A percentile compares a stretch with the other conserved stretches of the same genome.
These are phyloP conservation scores for Amblyopsis hoosieri DNA, from an alignment of 2,797 vertebrate genomes.

Conservation along the genomic window DNA sequence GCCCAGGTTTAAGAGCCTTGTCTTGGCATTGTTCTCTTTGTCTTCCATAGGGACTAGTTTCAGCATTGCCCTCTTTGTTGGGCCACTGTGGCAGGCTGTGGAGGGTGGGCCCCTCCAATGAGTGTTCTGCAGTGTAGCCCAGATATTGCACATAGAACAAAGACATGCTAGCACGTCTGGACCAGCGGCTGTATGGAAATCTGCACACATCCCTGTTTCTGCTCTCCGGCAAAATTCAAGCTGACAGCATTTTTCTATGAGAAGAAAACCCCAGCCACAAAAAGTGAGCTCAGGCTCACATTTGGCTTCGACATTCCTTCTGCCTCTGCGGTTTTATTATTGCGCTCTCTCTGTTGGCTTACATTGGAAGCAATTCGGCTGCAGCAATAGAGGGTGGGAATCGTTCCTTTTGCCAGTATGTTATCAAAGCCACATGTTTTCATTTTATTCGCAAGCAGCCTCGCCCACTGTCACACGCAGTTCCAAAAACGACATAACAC, in stretches of 20 bases:
- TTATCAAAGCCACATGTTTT: conserved; percentile 63
- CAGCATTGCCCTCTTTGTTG: conserved; percentile 5
- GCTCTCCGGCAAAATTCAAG: conserved; percentile 17
- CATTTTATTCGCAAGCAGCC: conserved; percentile 21
- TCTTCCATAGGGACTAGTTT: not conserved
- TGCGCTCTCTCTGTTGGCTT: conserved; percentile 40
- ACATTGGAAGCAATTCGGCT: conserved; percentile 17
- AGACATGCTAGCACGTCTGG: conserved; percentile 7
- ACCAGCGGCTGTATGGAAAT: conserved; percentile 15
- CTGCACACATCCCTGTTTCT: not conserved
- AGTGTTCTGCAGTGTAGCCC: not conserved
- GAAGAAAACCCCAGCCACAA: conserved; percentile 28
- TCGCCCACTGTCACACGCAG: conserved; percentile 22
- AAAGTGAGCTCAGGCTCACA: conserved; percentile 28
- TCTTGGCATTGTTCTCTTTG: conserved; percentile 22
- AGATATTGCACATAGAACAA: conserved; percentile 19
- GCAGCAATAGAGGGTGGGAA: conserved; percentile 34
- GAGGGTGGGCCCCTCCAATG: conserved; percentile 14
- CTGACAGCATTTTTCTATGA: conserved; percentile 17
- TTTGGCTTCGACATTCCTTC: conserved; percentile 47
- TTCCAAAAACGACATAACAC: conserved; percentile 19
- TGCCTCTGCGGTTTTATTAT: conserved; percentile 45
- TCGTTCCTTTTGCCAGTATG: conserved; percentile 34
- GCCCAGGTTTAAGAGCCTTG: conserved; percentile 18
- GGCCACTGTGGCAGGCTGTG: conserved; percentile 4